Base-by-base conservation (phyloP, 2,888 invertebrate genomes). In the Lycaena phlaeas region DNA sequence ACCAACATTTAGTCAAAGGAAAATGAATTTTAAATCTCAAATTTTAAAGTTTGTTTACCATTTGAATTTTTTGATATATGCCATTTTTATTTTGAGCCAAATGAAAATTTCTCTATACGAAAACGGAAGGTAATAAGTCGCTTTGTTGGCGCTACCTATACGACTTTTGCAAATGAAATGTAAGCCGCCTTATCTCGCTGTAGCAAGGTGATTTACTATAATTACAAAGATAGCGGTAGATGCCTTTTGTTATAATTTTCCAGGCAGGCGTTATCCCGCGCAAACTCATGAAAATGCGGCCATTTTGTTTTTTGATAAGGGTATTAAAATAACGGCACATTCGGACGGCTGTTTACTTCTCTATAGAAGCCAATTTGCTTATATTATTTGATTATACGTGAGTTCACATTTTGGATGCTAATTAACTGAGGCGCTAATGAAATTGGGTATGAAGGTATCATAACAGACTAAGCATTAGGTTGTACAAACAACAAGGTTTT, bases 161-260 rank as follows among this genome's bases (percentile, higher is more conserved):
- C 61, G 69, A 59, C 77, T 57, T 78, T 79, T 67, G 54, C 57
- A 57, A 54, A 51, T 54, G 50, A 59, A 57, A 61, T 58, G 64
- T 64, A 61, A 61, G 68, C 65, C 66, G 72, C 64, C 75, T 82
- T 84, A 84, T 84, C 84, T 82, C 61, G 76, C 70, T 73, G 73
- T 81, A 76, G 81, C 77, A 76, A 82, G 82, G 81, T 82, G 82
- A 82, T 82, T 81, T 82, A 82, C 78, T 78, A 82, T 85, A 85
- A 85, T 85, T 85, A 85, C 81, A 81, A 77, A 85, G 85, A 85
- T 85, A 85, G 84, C 84, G 79, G 75, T 77, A 72, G 82, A 79
- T 77, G 81, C 79, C 82, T 82, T 79, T 84, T 84, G 82, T 82
- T 82, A 82, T 82, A 82, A 84, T 82, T 84, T 84, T 81, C 77